Percentiles rank a stretch among this genome's conserved stretches.
phyloP scores from a whole-genome alignment of 2,888 invertebrate genomes.

The Agonopterix arenella region DNA sequence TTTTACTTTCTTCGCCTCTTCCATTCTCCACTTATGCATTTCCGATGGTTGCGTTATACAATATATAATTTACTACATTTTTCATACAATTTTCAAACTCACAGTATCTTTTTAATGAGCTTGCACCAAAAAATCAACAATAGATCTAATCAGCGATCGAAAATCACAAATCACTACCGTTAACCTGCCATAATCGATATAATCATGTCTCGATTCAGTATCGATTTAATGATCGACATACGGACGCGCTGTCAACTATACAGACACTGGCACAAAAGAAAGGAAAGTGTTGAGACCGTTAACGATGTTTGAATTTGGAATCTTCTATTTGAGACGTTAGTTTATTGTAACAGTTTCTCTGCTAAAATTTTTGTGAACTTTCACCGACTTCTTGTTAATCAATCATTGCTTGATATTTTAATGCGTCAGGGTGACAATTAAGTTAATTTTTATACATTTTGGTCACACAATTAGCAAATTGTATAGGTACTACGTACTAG shows the following conservation, averaged over 20 bases:
- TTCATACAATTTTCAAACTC: not conserved
- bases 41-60: too few species aligned
- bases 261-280: slow-evolving; percentile 53
- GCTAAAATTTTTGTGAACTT: slow-evolving; percentile 16
- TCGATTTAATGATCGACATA: slow-evolving; percentile 57
- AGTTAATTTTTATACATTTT: too few species aligned
- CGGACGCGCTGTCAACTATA: slow-evolving; percentile 53
- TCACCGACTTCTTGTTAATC: slow-evolving; percentile 12
- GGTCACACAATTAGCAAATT: too few species aligned
- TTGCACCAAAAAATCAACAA: slow-evolving; percentile 7
- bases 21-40: too few species aligned
- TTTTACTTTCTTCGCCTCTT: too few species aligned
- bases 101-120: slow-evolving; percentile 6
- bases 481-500: too few species aligned
- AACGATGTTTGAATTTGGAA: slow-evolving; percentile 55
- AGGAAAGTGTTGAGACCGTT: slow-evolving; percentile 61
- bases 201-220: slow-evolving; percentile 50
- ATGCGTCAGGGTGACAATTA: too few species aligned
- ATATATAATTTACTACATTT: too few species aligned
- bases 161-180: slow-evolving; percentile 11
- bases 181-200: slow-evolving; percentile 21
- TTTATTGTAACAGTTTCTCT: slow-evolving; percentile 23
- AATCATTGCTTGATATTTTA: slow-evolving; percentile 11
- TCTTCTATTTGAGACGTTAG: slow-evolving; percentile 25
- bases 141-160: slow-evolving; percentile 8